Evolutionary conservation across 2,113 vertebrate species (phyloP).

Genomic region (Sander vitreus): DNA sequence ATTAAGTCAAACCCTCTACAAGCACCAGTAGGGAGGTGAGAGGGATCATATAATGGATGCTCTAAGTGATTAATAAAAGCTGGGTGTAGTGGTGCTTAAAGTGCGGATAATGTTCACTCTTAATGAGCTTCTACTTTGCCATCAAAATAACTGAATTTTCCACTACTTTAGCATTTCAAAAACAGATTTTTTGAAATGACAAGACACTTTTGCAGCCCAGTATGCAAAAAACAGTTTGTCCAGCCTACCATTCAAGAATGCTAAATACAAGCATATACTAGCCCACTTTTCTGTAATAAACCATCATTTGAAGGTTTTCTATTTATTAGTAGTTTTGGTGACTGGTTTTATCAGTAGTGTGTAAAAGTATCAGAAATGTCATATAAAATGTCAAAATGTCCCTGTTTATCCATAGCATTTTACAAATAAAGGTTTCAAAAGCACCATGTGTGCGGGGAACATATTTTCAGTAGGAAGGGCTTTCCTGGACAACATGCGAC

Average conservation of each 20-base stretch:
- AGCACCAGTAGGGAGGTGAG: slow-evolving; percentile 29
- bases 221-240: neutral
- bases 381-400: neutral
- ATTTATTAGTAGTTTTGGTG: neutral
- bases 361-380: neutral
- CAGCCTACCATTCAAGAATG: neutral
- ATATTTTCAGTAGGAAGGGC: neutral
- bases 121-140: neutral
- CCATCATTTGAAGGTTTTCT: neutral
- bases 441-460: neutral
- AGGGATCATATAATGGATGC: slow-evolving; percentile 48
- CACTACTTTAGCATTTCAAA: neutral
- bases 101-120: slow-evolving; percentile 32
- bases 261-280: neutral
- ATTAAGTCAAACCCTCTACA: slow-evolving; percentile 44
- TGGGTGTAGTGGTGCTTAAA: slow-evolving; percentile 4
- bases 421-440: neutral
- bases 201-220: neutral
- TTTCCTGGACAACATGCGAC: too few species aligned
- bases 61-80: slow-evolving; percentile 52
- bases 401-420: neutral
- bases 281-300: neutral
- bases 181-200: neutral
- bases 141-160: slow-evolving; percentile 5
- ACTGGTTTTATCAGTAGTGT: neutral